Evolutionary conservation across 2,888 invertebrate species (phyloP).

Genomic region (Neuroscelio doddi): DNA sequence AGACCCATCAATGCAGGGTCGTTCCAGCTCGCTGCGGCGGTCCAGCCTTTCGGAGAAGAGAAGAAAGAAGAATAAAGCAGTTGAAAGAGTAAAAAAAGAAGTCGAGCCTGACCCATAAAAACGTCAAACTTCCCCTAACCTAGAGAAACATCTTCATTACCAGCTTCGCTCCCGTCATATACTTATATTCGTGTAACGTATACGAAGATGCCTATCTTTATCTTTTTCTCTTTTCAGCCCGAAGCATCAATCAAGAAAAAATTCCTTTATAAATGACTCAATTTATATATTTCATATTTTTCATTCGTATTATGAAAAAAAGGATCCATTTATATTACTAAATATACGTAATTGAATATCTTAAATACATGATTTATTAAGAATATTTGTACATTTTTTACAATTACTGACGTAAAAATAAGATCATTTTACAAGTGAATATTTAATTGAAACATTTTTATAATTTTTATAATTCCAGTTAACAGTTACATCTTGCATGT

Average conservation of each 20-base stretch:
- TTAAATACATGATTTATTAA: no score
- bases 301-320: no score
- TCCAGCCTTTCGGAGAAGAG: constrained; percentile 57
- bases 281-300: constrained; percentile 33
- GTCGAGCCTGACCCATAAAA: constrained; percentile 69
- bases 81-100: constrained; percentile 55
- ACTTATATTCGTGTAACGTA: constrained; percentile 29
- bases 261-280: constrained; percentile 40
- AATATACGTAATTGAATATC: no score
- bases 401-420: no score
- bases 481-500: no score
- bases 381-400: no score
- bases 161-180: constrained; percentile 49
- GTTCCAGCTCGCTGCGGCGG: constrained; percentile 50
- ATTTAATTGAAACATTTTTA: no score
- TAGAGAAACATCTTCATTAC: constrained; percentile 72
- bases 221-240: constrained; percentile 29
- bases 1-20: constrained; percentile 64
- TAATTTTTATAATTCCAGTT: no score
- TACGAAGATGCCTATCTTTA: constrained; percentile 36
- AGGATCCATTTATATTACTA: no score
- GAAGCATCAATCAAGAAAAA: constrained; percentile 45
- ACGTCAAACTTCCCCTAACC: constrained; percentile 72
- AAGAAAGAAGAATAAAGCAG: constrained; percentile 44
- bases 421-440: no score